Evolutionary conservation across 2,888 invertebrate genomes (phyloP), one percentile per base, ranked within the genome.

Genomic region (Drosophila bunnanda): DNA sequence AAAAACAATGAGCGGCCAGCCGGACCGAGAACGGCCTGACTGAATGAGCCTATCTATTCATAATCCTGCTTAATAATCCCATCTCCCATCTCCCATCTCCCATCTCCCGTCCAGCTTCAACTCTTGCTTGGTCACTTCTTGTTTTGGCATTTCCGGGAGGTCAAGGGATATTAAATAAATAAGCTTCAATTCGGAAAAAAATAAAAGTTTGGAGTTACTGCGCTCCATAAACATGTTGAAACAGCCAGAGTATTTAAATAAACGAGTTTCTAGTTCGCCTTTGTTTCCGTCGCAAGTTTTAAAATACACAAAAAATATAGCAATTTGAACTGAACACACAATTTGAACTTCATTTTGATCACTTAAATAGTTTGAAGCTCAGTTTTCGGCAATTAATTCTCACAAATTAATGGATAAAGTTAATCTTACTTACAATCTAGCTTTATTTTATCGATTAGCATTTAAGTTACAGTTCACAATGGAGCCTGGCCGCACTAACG

Each of bases 61-160:
- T 82, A 82, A 86, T 82, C 83, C 82, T 48, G 86, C 76, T 81
- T 83, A 83, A 83, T 83, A 86, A 86, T 83, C 86, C 86, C n/a
- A n/a, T n/a, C n/a, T n/a, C n/a, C n/a, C n/a, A n/a, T n/a, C n/a
- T n/a, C n/a, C n/a, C n/a, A n/a, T n/a, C n/a, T n/a, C n/a, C n/a
- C 61, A 77, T 76, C 39, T 56, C 53, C 68, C 65, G 43, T 44
- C 30, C 44, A 8, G 62, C n/a, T 50, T 22, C 25, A 4, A 13
- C 20, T 41, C 25, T 38, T 12, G 25, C 32, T 39, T 25, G 66
- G 66, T 34, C 66, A 46, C n/a, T 46, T 53, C 66, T 55, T 48
- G 55, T 55, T 55, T 67, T 41, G 55, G 34, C 13, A 22, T 36
- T 55, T 67, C 55, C 34, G 55, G 55, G 34, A 30, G 66, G 66